These are phyloP conservation scores for Drosophila auraria DNA, from an alignment of 1,140 invertebrate species.

Conservation along the genomic window DNA sequence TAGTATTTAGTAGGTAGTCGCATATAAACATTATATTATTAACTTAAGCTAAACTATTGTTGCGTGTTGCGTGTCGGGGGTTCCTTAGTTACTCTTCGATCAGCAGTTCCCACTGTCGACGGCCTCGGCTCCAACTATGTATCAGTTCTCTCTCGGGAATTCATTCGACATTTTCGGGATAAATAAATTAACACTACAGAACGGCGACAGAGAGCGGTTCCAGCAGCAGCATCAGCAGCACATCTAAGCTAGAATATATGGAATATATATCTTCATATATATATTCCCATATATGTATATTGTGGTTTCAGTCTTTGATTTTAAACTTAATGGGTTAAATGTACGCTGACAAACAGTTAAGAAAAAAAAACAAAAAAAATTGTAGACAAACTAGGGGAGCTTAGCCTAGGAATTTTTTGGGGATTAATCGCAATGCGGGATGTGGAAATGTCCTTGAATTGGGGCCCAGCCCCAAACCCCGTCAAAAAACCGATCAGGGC, in stretches of 20 bases:
- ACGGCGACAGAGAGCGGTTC: conserved; percentile 25
- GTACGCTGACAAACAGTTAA: conserved; percentile 29
- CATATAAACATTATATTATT: conserved; percentile 64
- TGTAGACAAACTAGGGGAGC: conserved; percentile 1
- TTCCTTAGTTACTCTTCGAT: conserved; percentile 18
- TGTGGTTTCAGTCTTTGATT: conserved; percentile 73
- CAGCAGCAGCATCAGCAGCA: conserved; percentile 48
- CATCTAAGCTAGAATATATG: conserved; percentile 45
- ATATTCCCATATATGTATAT: conserved; percentile 33
- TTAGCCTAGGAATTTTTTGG: conserved; percentile 25
- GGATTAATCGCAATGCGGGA: conserved; percentile 18
- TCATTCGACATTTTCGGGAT: conserved; percentile 39
- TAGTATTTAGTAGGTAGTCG: conserved; percentile 73
- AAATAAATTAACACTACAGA: conserved; percentile 69
- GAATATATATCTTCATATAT: conserved; percentile 3
- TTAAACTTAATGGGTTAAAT: conserved; percentile 73
- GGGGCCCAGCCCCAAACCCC: conserved; percentile 34
- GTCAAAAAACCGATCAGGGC: conserved; percentile 3
- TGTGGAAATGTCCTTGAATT: conserved; percentile 31
- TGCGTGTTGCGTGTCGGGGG: conserved; percentile 17
- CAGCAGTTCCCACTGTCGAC: conserved; percentile 5
- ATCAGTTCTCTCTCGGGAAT: conserved; percentile 15
- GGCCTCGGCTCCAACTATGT: conserved; percentile 7
- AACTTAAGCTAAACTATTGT: conserved; percentile 37
- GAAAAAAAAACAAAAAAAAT: conserved; percentile 52